Conservation (phyloP, 2,888 invertebrate species). For the Hartigia nigra region DNA sequence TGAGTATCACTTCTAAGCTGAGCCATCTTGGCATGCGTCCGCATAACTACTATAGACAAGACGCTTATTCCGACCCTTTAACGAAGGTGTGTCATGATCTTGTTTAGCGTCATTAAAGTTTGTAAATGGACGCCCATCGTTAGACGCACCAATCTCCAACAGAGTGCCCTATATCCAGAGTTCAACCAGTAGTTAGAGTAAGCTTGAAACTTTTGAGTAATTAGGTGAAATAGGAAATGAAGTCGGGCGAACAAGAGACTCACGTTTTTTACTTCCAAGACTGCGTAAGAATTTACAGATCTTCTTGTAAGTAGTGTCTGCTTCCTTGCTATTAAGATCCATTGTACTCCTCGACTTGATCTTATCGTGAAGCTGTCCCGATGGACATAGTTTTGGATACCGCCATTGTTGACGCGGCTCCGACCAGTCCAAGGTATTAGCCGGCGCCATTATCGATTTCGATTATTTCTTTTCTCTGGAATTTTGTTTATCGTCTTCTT, state of each 20-base stretch:
- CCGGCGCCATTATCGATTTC: conserved; percentile 51
- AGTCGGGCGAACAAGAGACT: conserved; percentile 33
- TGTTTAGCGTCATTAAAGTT: neutral
- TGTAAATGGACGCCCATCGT: neutral
- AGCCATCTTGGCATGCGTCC: neutral
- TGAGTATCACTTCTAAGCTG: neutral
- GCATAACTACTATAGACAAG: neutral
- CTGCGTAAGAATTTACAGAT: conserved; percentile 60
- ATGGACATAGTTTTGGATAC: conserved; percentile 48
- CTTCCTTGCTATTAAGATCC: conserved; percentile 35
- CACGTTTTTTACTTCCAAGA: conserved; percentile 57
- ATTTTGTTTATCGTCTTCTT: conserved; percentile 2
- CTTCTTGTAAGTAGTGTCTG: conserved; percentile 58
- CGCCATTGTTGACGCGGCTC: conserved; percentile 61
- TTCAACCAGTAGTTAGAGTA: neutral
- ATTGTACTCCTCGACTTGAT: conserved; percentile 50
- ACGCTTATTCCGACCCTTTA: neutral
- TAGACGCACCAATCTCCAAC: neutral
- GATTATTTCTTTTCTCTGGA: neutral
- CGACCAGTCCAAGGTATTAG: conserved; percentile 58
- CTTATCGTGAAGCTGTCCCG: conserved; percentile 35
- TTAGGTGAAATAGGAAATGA: neutral
- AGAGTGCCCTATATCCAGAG: neutral
- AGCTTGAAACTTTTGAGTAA: neutral
- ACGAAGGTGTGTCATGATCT: neutral